Evolutionary conservation across 2,113 vertebrate genomes (phyloP), one percentile per base, ranked within the genome.

Genomic region (Chlamydotis undulata): DNA sequence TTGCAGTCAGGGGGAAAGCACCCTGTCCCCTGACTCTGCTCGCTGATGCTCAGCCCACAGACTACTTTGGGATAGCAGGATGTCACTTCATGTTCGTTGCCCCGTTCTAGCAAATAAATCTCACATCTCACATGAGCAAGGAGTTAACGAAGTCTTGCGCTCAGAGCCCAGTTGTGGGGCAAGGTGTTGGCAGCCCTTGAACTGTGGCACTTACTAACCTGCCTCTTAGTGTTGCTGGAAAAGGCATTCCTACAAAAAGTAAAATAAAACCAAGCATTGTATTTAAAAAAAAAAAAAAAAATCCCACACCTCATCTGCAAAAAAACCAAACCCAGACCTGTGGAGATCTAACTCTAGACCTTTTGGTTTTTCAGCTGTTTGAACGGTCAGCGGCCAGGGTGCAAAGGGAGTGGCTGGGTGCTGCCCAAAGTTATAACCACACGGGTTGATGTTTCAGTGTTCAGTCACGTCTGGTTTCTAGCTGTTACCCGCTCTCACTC

Each of bases 401-500:
- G 77, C 65, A 68, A 70, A 84, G 69, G 78, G 83, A 93, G 83
- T 76, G 45, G 67, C 8, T 76, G 84, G 87, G 91, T 81, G 89
- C 91, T 94, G 73, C 77, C 37, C 55, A n/a, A 74, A 76, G 49
- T 49, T 2, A 3, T 82, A 61, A 91, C 74, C 89, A 80, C 84
- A 50, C 6, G 25, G n/a, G 78, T 5, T 63, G 61, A 37, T 85
- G 85, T 77, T 57, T 82, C 65, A 55, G 68, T 18, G 56, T 45
- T 83, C 83, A 83, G 67, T 50, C 82, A 64, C 3, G 47, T 89
- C 84, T 94, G 89, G 65, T 80, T 70, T 93, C 90, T 93, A 16
- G 91, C 79, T 81, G n/a, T 26, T 90, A 80, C 93, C 94, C 89
- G 87, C 89, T 87, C 93, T 89, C 94, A 6, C 70, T 39, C 61